Conservation (phyloP, 35 echinoderm and acorn worm genomes). For the Acanthaster planci region DNA sequence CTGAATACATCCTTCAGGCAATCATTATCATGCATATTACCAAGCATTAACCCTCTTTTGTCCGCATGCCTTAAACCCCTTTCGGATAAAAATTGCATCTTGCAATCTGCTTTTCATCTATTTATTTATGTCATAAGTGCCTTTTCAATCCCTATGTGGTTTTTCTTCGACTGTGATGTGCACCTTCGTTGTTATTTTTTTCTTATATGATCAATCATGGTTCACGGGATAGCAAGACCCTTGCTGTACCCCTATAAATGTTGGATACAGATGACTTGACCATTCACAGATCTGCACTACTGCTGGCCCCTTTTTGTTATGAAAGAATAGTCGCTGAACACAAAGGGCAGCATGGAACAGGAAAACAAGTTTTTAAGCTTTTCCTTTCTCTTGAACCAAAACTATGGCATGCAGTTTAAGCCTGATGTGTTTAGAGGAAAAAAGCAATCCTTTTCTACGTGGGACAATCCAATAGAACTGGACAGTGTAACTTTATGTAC, state of each 20-base stretch:
- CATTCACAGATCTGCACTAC: neutral
- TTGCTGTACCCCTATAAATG: neutral
- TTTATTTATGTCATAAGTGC: slow-evolving; percentile 31
- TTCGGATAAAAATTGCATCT: neutral
- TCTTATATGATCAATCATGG: slow-evolving; percentile 2
- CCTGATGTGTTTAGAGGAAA: neutral
- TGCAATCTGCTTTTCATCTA: slow-evolving; percentile 29
- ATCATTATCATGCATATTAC: slow-evolving; percentile 27
- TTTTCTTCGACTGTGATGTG: neutral
- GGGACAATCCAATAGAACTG: too few species aligned
- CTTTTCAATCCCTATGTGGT: neutral
- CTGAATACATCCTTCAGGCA: slow-evolving; percentile 17
- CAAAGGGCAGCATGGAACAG: neutral
- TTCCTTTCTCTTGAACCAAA: neutral
- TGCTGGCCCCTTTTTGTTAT: neutral
- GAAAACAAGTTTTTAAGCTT: slow-evolving; percentile 33
- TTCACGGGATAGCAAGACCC: neutral
- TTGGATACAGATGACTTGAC: slow-evolving; percentile 2
- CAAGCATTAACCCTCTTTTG: slow-evolving; percentile 8
- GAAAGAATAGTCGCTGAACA: neutral
- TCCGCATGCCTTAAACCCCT: slow-evolving; percentile 5
- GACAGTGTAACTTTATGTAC: too few species aligned
- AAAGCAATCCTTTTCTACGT: too few species aligned
- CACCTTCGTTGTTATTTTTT: slow-evolving; percentile 1
- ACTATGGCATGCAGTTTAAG: neutral